Conservation (phyloP, 2,888 invertebrate species). For the Merodon equestris region DNA sequence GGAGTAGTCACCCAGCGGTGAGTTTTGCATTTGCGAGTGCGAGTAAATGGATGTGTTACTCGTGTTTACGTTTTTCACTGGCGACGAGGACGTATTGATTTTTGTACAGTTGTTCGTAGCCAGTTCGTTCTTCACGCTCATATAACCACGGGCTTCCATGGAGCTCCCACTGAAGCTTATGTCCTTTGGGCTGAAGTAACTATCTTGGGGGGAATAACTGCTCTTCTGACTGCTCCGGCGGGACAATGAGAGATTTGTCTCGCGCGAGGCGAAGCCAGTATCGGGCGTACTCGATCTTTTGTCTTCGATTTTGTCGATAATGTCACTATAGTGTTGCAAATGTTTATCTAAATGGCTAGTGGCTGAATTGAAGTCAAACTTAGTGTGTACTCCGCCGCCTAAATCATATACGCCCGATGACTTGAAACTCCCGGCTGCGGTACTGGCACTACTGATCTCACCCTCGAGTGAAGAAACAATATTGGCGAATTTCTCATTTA, state of each 20-base stretch:
- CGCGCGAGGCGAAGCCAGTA: slow-evolving; percentile 78
- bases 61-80: slow-evolving; percentile 74
- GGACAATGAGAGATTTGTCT: slow-evolving; percentile 78
- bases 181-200: slow-evolving; percentile 73
- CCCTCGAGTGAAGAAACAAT: slow-evolving; percentile 75
- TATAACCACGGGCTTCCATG: slow-evolving; percentile 70
- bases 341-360: slow-evolving; percentile 78
- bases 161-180: slow-evolving; percentile 71
- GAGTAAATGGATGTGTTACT: slow-evolving; percentile 75
- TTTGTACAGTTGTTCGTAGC: slow-evolving; percentile 66
- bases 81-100: slow-evolving; percentile 72
- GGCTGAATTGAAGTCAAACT: slow-evolving; percentile 76
- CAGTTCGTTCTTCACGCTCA: slow-evolving; percentile 72
- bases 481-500: slow-evolving; percentile 76
- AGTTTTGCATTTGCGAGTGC: slow-evolving; percentile 65
- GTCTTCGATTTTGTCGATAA: slow-evolving; percentile 73
- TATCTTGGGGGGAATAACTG: slow-evolving; percentile 78
- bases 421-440: slow-evolving; percentile 74
- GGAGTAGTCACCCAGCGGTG: slow-evolving; percentile 69
- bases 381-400: slow-evolving; percentile 75
- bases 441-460: slow-evolving; percentile 75
- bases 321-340: slow-evolving; percentile 73
- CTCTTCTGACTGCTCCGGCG: slow-evolving; percentile 79
- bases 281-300: slow-evolving; percentile 79
- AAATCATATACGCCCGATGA: slow-evolving; percentile 76